Percentiles rank a stretch among this genome's conserved stretches.
Conservation (phyloP, 2,888 invertebrate species). For the Lepidochitona cinerea region DNA sequence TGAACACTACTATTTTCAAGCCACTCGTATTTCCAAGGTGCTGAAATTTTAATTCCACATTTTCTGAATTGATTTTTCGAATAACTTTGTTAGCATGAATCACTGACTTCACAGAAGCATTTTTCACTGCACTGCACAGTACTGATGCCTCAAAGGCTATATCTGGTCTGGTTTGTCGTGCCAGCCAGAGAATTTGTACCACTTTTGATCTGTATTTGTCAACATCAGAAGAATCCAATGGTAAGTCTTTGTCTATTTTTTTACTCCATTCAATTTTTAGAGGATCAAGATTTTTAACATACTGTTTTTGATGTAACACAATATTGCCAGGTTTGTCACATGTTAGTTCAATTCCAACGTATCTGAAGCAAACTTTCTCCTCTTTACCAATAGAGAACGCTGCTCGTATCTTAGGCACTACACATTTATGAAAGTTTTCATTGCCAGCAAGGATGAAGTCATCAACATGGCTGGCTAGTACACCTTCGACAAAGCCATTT, state of each 20-base stretch:
- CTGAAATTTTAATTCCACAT: no score
- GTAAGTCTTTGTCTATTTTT: background rate
- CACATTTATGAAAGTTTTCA: background rate
- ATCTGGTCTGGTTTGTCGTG: no score
- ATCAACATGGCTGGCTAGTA: background rate
- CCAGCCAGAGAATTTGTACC: no score
- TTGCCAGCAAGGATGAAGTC: background rate
- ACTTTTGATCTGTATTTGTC: no score
- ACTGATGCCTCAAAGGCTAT: no score
- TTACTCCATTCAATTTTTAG: background rate
- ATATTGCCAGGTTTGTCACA: background rate
- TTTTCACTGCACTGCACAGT: no score
- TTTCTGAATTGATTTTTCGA: no score
- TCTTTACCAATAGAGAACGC: background rate
- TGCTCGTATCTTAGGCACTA: background rate
- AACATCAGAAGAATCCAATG: background rate
- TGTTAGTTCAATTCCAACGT: background rate
- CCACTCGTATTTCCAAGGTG: no score
- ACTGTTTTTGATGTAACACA: background rate
- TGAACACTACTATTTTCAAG: no score
- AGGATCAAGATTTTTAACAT: background rate
- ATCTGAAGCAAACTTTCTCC: background rate
- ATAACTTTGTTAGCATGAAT: no score
- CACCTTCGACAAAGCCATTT: background rate
- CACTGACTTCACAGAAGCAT: no score